phyloP scores from a whole-genome alignment of 1,140 invertebrate genomes.

The Bombyx mandarina region DNA sequence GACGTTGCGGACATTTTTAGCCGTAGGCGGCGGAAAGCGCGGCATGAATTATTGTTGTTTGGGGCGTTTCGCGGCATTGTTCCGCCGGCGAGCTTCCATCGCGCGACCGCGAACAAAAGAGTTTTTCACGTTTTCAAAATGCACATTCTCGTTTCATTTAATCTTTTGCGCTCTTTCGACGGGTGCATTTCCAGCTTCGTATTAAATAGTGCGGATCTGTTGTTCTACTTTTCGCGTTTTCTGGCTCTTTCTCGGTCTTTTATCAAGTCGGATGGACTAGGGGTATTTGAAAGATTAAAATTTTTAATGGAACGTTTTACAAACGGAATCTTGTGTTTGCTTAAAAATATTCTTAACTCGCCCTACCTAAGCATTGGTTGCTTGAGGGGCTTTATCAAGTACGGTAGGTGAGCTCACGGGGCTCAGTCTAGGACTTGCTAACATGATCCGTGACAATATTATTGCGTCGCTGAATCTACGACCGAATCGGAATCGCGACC shows the following conservation, averaged over 20 bases:
- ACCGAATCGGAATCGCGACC: too few relatives aligned
- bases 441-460: too few relatives aligned
- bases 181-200: constrained; percentile 59
- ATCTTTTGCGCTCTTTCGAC: constrained; percentile 61
- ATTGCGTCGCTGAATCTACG: too few relatives aligned
- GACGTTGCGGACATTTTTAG: constrained; percentile 67
- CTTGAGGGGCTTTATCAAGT: too few relatives aligned
- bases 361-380: too few relatives aligned
- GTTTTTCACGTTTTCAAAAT: constrained; percentile 65
- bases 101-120: constrained; percentile 54
- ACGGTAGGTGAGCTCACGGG: too few relatives aligned
- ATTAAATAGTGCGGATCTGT: constrained; percentile 60
- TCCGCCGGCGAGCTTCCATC: constrained; percentile 48
- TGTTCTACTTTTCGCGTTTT: constrained; percentile 41
- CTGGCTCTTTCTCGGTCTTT: constrained; percentile 20
- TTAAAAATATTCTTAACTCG: too few relatives aligned
- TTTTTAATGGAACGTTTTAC: constrained; percentile 5
- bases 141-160: constrained; percentile 68
- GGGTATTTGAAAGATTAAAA: constrained; percentile 11
- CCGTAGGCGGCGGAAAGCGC: constrained; percentile 65
- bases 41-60: constrained; percentile 70
- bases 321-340: neutral
- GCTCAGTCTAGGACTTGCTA: too few relatives aligned
- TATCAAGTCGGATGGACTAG: constrained; percentile 7
- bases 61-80: constrained; percentile 56